These are phyloP conservation scores for Diploptera punctata DNA, from an alignment of 2,888 invertebrate species.

Conservation along the genomic window DNA sequence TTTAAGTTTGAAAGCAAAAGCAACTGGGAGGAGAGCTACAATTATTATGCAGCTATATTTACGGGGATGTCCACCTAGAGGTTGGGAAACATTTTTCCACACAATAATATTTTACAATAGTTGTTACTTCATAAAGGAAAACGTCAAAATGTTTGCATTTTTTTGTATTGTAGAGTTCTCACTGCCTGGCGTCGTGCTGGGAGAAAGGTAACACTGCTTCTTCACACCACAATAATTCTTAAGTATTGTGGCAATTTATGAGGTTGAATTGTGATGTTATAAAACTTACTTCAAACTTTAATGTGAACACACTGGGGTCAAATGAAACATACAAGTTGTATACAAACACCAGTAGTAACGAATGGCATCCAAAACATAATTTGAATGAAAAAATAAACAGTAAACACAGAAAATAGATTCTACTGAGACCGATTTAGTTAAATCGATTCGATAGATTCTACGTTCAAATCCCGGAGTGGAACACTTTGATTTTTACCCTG, in stretches of 20 bases:
- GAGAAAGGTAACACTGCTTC: background rate
- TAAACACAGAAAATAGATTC: too few relatives aligned
- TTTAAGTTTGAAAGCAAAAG: background rate
- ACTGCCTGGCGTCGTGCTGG: background rate
- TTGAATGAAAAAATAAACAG: too few relatives aligned
- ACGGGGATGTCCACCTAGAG: constrained; percentile 20
- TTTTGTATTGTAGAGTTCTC: background rate
- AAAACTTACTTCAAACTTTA: too few relatives aligned
- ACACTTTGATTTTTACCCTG: too few relatives aligned
- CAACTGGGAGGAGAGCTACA: background rate
- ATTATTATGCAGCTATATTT: constrained; percentile 18
- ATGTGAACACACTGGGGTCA: too few relatives aligned
- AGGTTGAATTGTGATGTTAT: too few relatives aligned
- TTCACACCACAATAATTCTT: background rate
- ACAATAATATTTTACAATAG: constrained; percentile 21
- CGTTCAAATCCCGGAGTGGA: too few relatives aligned
- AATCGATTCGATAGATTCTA: too few relatives aligned
- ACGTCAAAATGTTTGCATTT: constrained; percentile 26
- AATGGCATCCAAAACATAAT: too few relatives aligned
- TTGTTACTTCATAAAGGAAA: background rate
- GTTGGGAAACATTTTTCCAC: constrained; percentile 17
- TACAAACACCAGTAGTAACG: too few relatives aligned
- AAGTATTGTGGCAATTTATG: background rate
- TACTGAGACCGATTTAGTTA: too few relatives aligned
- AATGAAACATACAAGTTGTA: too few relatives aligned